phyloP scores from a whole-genome alignment of 2,797 vertebrate genomes.

The Cyprinella venusta region DNA sequence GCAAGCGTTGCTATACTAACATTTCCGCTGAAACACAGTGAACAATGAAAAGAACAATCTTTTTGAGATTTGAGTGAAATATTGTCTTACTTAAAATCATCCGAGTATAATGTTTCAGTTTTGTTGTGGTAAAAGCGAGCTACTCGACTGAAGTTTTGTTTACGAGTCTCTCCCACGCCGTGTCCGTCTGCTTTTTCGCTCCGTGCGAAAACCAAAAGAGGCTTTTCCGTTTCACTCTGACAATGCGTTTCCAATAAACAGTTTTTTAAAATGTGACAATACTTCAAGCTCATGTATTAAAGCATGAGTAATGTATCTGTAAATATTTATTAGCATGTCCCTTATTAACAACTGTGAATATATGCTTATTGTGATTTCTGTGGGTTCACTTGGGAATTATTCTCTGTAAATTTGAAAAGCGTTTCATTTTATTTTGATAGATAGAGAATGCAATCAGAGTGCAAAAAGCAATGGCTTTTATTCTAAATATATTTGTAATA shows the following conservation, averaged over 20 bases:
- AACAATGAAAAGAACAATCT: background rate
- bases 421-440: no score
- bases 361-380: background rate
- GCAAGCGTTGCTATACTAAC: background rate
- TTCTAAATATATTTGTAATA: background rate
- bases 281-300: background rate
- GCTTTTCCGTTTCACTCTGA: background rate
- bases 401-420: background rate
- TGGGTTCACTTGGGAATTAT: background rate
- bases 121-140: background rate
- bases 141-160: conserved; percentile 47
- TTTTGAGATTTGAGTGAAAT: background rate
- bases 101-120: background rate
- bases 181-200: background rate
- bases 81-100: background rate
- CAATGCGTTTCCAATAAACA: background rate
- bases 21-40: background rate
- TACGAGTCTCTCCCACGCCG: conserved; percentile 12
- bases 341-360: background rate
- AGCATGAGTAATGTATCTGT: background rate
- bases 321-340: background rate
- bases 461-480: background rate
- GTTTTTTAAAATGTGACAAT: background rate
- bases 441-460: background rate
- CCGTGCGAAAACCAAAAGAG: conserved; percentile 37